phyloP scores from a whole-genome alignment of 1,140 invertebrate genomes.

The Vanessa tameamea region DNA sequence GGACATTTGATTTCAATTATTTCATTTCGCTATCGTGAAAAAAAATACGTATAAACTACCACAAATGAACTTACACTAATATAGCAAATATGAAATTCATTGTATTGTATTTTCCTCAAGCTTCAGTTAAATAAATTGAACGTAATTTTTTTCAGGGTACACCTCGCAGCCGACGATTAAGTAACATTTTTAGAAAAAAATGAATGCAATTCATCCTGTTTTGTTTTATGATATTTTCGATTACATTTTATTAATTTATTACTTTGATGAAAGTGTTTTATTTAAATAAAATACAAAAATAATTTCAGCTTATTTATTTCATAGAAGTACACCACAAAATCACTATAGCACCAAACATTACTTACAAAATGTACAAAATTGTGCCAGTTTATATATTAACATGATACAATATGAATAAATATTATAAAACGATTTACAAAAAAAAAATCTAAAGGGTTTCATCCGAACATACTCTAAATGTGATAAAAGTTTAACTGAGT shows the following conservation, averaged over 20 bases:
- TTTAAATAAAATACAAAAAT: conserved; percentile 18
- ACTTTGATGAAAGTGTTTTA: conserved; percentile 24
- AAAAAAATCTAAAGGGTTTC: conserved; percentile 5
- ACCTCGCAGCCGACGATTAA: conserved; percentile 58
- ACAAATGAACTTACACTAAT: too few relatives aligned
- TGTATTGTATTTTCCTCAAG: too few relatives aligned
- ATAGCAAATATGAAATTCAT: too few relatives aligned
- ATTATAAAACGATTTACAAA: conserved; percentile 23
- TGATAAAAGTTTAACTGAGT: conserved; percentile 25
- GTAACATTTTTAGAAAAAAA: conserved; percentile 71
- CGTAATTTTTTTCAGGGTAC: conserved; percentile 58
- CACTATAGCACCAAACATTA: conserved; percentile 78
- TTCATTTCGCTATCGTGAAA: too few relatives aligned
- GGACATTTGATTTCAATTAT: too few relatives aligned
- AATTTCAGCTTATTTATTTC: conserved; percentile 59
- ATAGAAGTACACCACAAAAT: conserved; percentile 74
- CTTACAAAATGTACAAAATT: conserved; percentile 79
- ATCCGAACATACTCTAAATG: conserved; percentile 7
- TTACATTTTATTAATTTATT: conserved; percentile 66
- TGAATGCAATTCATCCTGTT: conserved; percentile 34
- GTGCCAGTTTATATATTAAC: conserved; percentile 55
- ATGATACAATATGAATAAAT: conserved; percentile 16
- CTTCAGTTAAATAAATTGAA: background rate
- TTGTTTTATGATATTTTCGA: conserved; percentile 35
- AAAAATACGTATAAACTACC: too few relatives aligned